phyloP scores from a whole-genome alignment of 2,888 invertebrate species.

The Caenorhabditis macrosperma region DNA sequence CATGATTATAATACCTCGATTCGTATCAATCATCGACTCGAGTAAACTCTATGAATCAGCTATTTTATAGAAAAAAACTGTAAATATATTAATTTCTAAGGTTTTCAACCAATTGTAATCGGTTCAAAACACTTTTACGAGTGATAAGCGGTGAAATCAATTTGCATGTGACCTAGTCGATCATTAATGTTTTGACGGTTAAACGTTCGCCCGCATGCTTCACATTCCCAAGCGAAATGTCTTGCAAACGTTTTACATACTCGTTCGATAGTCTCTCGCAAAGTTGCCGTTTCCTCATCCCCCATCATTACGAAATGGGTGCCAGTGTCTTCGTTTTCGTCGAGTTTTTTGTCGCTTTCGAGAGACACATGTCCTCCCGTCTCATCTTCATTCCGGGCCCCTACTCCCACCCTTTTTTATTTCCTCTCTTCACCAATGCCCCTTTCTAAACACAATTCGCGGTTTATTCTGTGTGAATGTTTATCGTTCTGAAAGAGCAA shows the following conservation, averaged over 20 bases:
- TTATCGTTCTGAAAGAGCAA: constrained; percentile 32
- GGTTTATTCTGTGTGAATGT: constrained; percentile 21
- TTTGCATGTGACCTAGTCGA: constrained; percentile 4
- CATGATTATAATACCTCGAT: constrained; percentile 32
- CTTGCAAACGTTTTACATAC: constrained; percentile 32
- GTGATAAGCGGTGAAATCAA: not conserved
- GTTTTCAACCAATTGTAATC: not conserved
- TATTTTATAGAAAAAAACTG: constrained; percentile 4
- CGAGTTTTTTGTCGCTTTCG: constrained; percentile 22
- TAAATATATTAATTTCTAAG: constrained; percentile 14
- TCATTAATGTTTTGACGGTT: not conserved
- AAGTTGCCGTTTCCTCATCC: constrained; percentile 3
- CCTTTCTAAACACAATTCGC: not conserved
- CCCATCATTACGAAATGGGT: constrained; percentile 49
- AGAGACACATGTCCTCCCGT: constrained; percentile 45
- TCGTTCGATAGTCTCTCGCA: constrained; percentile 34
- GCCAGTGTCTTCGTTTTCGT: constrained; percentile 19
- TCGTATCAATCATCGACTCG: constrained; percentile 12
- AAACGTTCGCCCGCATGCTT: too few relatives aligned
- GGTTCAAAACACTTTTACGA: not conserved
- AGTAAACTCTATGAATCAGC: constrained; percentile 32
- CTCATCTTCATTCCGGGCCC: constrained; percentile 43
- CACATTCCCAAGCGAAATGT: too few relatives aligned
- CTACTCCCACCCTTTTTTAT: constrained; percentile 23
- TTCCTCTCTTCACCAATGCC: constrained; percentile 4